Conservation (phyloP, 1,140 invertebrate species). For the Tetraneura akinire region DNA sequence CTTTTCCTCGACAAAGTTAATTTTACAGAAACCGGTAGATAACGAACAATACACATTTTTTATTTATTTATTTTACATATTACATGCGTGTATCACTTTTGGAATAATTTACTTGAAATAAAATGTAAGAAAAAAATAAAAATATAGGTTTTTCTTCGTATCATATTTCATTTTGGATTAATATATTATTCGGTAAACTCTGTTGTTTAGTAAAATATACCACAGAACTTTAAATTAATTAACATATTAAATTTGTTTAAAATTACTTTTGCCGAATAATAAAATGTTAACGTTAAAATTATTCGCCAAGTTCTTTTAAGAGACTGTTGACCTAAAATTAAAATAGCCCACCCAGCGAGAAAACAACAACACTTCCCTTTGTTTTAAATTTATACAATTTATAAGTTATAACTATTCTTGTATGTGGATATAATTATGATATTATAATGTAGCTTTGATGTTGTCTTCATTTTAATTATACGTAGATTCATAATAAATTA, state of each 20-base stretch:
- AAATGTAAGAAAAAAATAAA: too few species aligned
- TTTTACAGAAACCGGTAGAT: too few species aligned
- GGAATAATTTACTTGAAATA: too few species aligned
- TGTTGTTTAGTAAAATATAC: too few species aligned
- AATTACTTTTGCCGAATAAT: background rate
- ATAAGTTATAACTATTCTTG: too few species aligned
- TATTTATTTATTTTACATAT: too few species aligned
- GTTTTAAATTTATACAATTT: background rate
- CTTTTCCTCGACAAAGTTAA: too few species aligned
- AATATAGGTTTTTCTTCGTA: too few species aligned
- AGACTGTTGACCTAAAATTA: constrained; percentile 23
- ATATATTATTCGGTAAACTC: background rate
- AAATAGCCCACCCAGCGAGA: constrained; percentile 20
- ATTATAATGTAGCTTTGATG: background rate
- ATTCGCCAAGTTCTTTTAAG: background rate
- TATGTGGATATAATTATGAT: background rate
- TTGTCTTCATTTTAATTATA: background rate
- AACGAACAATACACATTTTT: too few species aligned
- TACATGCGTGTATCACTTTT: too few species aligned
- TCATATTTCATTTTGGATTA: too few species aligned
- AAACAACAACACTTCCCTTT: constrained; percentile 21
- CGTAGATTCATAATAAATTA: too few species aligned
- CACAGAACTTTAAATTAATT: background rate
- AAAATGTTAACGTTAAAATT: background rate
- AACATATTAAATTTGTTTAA: background rate